Evolutionary conservation across 2,113 vertebrate species (phyloP).

Genomic region (Nanorana parkeri): DNA sequence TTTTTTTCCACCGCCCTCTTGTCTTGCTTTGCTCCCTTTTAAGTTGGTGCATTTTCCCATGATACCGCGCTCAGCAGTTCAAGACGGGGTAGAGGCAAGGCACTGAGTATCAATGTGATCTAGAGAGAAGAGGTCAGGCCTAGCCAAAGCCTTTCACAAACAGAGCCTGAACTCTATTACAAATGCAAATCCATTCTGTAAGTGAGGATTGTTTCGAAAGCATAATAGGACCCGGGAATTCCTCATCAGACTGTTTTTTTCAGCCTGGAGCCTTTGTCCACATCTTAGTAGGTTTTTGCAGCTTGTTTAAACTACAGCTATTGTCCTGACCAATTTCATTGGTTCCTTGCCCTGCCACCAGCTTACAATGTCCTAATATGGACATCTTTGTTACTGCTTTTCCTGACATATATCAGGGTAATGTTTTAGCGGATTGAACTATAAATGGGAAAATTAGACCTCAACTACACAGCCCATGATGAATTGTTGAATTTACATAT

Average conservation of each 20-base stretch:
- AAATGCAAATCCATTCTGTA: conserved; percentile 93
- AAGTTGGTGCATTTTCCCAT: conserved; percentile 86
- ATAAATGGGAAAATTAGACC: conserved; percentile 86
- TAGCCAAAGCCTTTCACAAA: conserved; percentile 86
- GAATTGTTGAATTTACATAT: conserved; percentile 95
- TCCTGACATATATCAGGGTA: conserved; percentile 87
- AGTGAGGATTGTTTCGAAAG: conserved; percentile 83
- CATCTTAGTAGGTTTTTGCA: conserved; percentile 83
- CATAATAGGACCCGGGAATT: conserved; percentile 84
- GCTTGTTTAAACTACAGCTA: conserved; percentile 84
- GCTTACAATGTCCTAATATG: conserved; percentile 84
- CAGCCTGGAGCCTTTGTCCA: conserved; percentile 77
- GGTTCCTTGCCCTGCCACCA: conserved; percentile 90
- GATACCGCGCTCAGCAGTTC: conserved; percentile 73
- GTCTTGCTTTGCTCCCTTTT: conserved; percentile 76
- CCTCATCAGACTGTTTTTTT: conserved; percentile 73
- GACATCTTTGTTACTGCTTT: conserved; percentile 94
- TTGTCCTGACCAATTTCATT: conserved; percentile 82
- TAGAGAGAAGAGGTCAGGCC: conserved; percentile 82
- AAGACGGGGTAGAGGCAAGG: conserved; percentile 71
- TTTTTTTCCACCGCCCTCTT: conserved; percentile 69
- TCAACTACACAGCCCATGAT: conserved; percentile 82
- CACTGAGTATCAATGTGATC: conserved; percentile 80
- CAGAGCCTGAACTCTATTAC: conserved; percentile 89
- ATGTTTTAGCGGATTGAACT: conserved; percentile 86